phyloP scores from a whole-genome alignment of 2,113 vertebrate species.

The Rallus limicola region DNA sequence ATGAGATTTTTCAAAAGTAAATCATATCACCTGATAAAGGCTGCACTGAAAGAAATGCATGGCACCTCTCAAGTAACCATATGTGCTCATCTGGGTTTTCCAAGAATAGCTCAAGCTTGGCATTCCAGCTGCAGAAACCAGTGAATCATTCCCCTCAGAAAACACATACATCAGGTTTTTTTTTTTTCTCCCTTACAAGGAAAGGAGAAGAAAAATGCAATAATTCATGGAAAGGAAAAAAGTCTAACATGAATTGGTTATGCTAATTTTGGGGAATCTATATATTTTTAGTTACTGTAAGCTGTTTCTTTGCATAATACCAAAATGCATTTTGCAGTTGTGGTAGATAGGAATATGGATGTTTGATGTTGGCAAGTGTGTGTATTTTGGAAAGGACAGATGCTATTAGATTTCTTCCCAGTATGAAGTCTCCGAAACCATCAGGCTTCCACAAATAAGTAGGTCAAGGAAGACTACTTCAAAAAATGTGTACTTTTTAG shows the following conservation, averaged over 20 bases:
- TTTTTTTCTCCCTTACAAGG: not conserved
- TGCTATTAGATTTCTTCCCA: not conserved
- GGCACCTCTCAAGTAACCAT: not conserved
- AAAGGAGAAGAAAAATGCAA: not conserved
- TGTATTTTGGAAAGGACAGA: not conserved
- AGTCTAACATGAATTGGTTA: not conserved
- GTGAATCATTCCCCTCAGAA: not conserved
- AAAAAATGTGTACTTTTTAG: not conserved
- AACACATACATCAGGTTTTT: not conserved
- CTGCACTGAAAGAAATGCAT: not conserved
- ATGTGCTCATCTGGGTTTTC: not conserved
- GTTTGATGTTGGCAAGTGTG: not conserved
- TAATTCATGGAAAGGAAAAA: not conserved
- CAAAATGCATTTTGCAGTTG: not conserved
- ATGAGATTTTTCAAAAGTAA: not conserved
- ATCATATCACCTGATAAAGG: not conserved
- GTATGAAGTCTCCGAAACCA: not conserved
- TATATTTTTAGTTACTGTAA: not conserved
- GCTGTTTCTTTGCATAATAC: not conserved
- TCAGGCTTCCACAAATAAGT: not conserved
- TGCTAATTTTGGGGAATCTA: not conserved
- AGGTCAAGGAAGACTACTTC: slow-evolving; percentile 19
- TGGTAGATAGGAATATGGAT: not conserved
- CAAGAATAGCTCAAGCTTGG: not conserved
- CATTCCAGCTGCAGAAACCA: not conserved